These are phyloP conservation scores for Drosophila neonasuta DNA, from an alignment of 2,888 invertebrate genomes.

Conservation along the genomic window DNA sequence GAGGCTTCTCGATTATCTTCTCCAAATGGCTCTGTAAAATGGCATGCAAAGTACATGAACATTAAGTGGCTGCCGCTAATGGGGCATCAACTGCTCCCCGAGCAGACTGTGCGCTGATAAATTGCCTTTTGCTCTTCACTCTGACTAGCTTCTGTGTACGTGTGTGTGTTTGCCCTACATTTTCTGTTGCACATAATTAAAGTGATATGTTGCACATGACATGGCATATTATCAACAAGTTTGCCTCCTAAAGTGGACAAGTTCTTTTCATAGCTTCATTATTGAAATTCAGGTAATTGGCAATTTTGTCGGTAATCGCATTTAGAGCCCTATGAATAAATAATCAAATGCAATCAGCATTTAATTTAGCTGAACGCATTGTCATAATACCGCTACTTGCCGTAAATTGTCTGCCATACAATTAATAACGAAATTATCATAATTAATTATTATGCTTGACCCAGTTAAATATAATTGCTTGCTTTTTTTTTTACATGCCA, in stretches of 20 bases:
- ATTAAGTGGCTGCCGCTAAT: slow-evolving; percentile 72
- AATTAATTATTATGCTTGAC: slow-evolving; percentile 32
- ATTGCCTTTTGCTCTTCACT: slow-evolving; percentile 33
- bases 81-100: slow-evolving; percentile 39
- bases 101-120: slow-evolving; percentile 45
- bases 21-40: slow-evolving; percentile 89
- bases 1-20: slow-evolving; percentile 92
- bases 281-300: slow-evolving; percentile 44
- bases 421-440: slow-evolving; percentile 40
- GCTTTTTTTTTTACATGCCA: background rate
- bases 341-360: slow-evolving; percentile 39
- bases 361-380: slow-evolving; percentile 30
- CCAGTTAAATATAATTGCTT: slow-evolving; percentile 33
- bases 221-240: slow-evolving; percentile 45
- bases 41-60: slow-evolving; percentile 47
- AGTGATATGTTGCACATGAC: slow-evolving; percentile 69
- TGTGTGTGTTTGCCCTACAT: slow-evolving; percentile 3
- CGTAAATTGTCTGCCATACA: slow-evolving; percentile 18
- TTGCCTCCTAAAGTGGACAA: background rate
- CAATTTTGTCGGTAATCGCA: slow-evolving; percentile 40
- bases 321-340: slow-evolving; percentile 35
- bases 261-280: slow-evolving; percentile 4
- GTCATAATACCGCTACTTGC: slow-evolving; percentile 5
- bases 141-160: background rate
- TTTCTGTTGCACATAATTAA: slow-evolving; percentile 53